phyloP scores from a whole-genome alignment of 2,797 vertebrate genomes.

The Choloepus didactylus region DNA sequence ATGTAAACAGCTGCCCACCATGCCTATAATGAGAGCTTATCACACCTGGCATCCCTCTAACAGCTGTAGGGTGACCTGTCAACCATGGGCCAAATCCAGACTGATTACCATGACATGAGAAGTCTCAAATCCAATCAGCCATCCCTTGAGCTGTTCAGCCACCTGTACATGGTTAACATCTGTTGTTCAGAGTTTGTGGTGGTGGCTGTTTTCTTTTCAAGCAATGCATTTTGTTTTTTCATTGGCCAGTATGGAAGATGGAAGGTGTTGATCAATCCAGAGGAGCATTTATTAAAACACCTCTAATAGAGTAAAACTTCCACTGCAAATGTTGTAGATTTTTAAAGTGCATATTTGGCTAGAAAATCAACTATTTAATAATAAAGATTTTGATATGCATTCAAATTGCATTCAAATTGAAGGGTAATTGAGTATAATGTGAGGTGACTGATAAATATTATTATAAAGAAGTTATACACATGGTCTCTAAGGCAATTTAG shows the following conservation, averaged over 20 bases:
- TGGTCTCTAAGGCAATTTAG: neutral
- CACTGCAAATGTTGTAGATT: conserved; percentile 12
- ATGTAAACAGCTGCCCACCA: conserved; percentile 72
- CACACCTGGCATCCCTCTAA: conserved; percentile 65
- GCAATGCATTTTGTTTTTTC: neutral
- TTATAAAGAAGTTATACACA: neutral
- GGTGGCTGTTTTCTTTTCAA: conserved; percentile 45
- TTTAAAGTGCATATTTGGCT: conserved; percentile 56
- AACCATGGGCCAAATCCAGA: conserved; percentile 71
- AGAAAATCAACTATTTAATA: neutral
- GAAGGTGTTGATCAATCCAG: neutral
- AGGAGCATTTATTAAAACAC: neutral
- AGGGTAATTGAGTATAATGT: conserved; percentile 2
- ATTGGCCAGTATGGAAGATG: neutral
- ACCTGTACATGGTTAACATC: conserved; percentile 66
- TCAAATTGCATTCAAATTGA: no score
- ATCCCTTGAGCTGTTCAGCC: conserved; percentile 15
- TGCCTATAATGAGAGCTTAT: conserved; percentile 59
- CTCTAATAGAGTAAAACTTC: neutral
- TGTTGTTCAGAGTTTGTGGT: conserved; percentile 26
- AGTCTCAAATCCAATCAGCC: conserved; percentile 72
- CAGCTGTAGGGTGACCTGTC: conserved; percentile 66
- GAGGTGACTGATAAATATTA: neutral
- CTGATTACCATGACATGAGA: conserved; percentile 71
- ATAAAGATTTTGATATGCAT: neutral